Percentiles rank a stretch among this genome's conserved stretches.
These are phyloP conservation scores for Hydrochoerus hydrochaeris DNA, from an alignment of 2,113 vertebrate genomes.

Conservation along the genomic window DNA sequence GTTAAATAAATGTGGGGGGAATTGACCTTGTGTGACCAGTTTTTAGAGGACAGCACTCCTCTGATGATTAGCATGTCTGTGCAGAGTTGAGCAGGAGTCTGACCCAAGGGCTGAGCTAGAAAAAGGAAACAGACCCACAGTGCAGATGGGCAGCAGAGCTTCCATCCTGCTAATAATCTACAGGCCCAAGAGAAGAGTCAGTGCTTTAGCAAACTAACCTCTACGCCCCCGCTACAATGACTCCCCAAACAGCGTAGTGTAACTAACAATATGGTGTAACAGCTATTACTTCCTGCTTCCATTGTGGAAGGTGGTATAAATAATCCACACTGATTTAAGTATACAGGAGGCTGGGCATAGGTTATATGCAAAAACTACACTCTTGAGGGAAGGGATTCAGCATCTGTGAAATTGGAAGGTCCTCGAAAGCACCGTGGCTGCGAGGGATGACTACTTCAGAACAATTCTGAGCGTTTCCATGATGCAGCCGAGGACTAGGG, in stretches of 20 bases:
- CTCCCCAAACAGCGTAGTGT: not conserved
- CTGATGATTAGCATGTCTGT: no score
- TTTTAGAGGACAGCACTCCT: not conserved
- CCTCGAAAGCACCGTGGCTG: not conserved
- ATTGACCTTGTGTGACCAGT: not conserved
- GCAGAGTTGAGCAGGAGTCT: not conserved
- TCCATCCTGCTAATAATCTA: not conserved
- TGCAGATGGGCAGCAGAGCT: not conserved
- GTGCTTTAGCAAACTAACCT: not conserved
- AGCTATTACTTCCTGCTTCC: not conserved
- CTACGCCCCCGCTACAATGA: not conserved
- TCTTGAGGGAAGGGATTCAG: not conserved
- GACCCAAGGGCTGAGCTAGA: not conserved
- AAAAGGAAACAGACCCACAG: not conserved
- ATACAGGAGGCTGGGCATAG: not conserved
- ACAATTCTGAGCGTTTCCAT: not conserved
- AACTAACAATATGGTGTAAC: not conserved
- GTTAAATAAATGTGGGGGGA: not conserved
- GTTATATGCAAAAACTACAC: not conserved
- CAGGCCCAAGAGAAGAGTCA: not conserved
- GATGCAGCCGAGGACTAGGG: accelerated
- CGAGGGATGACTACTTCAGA: not conserved
- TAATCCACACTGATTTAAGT: not conserved
- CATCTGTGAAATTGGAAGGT: not conserved
- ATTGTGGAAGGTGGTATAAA: not conserved